Conservation (phyloP, 2,113 vertebrate species). For the Butorides virescens region DNA sequence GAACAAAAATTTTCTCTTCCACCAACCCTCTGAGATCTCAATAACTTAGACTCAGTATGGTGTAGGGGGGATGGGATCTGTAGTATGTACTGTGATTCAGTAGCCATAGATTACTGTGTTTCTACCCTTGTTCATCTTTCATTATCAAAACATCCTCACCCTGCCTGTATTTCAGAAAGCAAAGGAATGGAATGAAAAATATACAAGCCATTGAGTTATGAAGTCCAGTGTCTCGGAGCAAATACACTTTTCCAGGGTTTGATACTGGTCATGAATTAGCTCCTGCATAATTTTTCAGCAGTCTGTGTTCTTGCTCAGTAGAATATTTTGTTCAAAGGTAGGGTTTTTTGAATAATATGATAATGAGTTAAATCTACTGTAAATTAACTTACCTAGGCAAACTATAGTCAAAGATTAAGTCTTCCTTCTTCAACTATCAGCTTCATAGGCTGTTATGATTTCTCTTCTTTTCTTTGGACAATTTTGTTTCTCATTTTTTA, state of each 20-base stretch:
- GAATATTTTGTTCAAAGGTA: neutral
- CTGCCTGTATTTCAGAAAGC: neutral
- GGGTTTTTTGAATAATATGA: neutral
- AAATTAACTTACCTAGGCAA: neutral
- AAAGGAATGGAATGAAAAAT: neutral
- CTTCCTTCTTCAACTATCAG: neutral
- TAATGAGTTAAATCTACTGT: neutral
- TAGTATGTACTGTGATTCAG: neutral
- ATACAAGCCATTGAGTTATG: neutral
- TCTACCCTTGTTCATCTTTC: neutral
- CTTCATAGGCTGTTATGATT: neutral
- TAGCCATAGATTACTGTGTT: neutral
- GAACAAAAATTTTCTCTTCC: neutral
- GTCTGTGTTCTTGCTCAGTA: neutral
- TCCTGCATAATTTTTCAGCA: neutral
- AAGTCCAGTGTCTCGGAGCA: neutral
- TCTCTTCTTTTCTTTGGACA: neutral
- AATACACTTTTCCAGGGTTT: neutral
- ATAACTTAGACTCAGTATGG: accelerated
- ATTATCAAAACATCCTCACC: neutral
- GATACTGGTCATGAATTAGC: neutral
- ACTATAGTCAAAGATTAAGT: neutral
- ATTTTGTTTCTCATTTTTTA: neutral
- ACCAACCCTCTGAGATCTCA: neutral
- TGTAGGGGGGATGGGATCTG: neutral